Evolutionary conservation across 2,113 vertebrate species (phyloP).

Genomic region (Eolophus roseicapilla): DNA sequence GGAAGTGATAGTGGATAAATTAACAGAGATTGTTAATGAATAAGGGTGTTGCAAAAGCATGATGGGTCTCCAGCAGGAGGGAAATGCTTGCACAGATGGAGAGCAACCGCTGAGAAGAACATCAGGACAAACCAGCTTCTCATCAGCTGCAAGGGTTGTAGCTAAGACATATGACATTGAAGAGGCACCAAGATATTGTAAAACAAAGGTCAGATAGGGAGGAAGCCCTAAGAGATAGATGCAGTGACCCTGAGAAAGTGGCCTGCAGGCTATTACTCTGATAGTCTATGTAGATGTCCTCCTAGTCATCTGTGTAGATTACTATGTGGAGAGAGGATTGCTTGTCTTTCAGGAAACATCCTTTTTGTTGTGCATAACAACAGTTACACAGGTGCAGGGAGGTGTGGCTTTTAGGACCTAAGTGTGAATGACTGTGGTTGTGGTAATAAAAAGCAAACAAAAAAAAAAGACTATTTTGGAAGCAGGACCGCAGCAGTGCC

Average conservation of each 20-base stretch:
- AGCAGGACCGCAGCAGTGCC: not conserved
- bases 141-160: not conserved
- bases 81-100: not conserved
- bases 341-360: not conserved
- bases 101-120: not conserved
- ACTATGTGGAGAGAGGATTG: not conserved
- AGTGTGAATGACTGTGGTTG: not conserved
- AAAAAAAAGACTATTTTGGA: not conserved
- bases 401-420: not conserved
- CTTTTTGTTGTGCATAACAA: not conserved
- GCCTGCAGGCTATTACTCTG: not conserved
- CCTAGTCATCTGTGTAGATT: not conserved
- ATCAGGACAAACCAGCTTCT: not conserved
- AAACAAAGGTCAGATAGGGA: not conserved
- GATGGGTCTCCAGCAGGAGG: not conserved
- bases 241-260: not conserved
- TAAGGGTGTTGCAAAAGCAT: not conserved
- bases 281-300: not conserved
- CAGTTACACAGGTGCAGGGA: not conserved
- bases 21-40: not conserved
- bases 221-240: not conserved
- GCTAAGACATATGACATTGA: not conserved
- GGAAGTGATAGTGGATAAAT: not conserved
- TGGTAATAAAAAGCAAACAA: not conserved
- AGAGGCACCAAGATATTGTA: not conserved